Evolutionary conservation across 1,140 invertebrate genomes (phyloP).

Genomic region (Drosophila truncata): DNA sequence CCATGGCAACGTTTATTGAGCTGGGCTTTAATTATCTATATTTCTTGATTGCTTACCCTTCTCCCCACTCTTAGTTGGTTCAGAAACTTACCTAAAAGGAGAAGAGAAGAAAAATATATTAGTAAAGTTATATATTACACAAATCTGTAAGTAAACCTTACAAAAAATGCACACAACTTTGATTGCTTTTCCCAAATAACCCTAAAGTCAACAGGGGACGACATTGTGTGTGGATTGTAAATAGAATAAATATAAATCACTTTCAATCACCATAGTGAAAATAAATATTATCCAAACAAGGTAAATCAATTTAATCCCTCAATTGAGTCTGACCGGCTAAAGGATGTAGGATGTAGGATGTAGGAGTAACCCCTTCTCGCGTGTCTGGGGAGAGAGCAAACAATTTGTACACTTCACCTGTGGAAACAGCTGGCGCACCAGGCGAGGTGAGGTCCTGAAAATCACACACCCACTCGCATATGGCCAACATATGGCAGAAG

Average conservation of each 20-base stretch:
- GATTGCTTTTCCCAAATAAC: conserved; percentile 2
- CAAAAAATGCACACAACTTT: neutral
- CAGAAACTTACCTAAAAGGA: conserved; percentile 42
- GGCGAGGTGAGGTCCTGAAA: conserved; percentile 16
- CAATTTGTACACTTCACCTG: conserved; percentile 55
- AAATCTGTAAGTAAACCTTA: neutral
- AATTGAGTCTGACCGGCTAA: conserved; percentile 36
- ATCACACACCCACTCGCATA: conserved; percentile 9
- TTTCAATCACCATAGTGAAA: conserved; percentile 49
- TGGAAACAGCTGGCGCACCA: conserved; percentile 38
- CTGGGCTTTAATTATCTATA: conserved; percentile 2
- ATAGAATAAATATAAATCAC: conserved; percentile 45
- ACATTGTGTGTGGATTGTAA: conserved; percentile 1
- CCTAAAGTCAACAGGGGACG: conserved; percentile 25
- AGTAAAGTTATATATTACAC: neutral
- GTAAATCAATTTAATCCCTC: conserved; percentile 54
- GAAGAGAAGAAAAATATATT: conserved; percentile 16
- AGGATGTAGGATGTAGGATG: neutral
- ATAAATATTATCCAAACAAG: conserved; percentile 51
- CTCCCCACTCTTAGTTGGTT: neutral
- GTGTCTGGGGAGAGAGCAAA: conserved; percentile 31
- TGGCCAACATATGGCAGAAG: conserved; percentile 53
- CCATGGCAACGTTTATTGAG: conserved; percentile 25
- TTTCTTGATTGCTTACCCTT: conserved; percentile 19
- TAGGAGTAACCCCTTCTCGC: conserved; percentile 20